Evolutionary conservation across 2,113 vertebrate genomes (phyloP).

Genomic region (Austrofundulus limnaeus): DNA sequence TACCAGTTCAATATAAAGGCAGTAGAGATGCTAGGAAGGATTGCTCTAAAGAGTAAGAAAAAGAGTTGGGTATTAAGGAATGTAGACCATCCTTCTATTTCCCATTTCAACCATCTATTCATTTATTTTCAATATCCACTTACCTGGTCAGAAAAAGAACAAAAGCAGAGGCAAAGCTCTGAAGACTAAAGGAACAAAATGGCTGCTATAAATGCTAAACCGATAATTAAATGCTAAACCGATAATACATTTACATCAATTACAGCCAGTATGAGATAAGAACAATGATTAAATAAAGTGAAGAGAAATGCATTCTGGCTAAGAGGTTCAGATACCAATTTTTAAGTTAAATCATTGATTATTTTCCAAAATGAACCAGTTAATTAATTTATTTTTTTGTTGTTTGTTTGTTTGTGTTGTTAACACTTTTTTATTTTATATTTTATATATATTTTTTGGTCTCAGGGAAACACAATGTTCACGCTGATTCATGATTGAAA

Average conservation of each 20-base stretch:
- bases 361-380: too few relatives aligned
- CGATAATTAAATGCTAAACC: too few relatives aligned
- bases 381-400: too few relatives aligned
- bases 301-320: not conserved
- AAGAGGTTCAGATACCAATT: too few relatives aligned
- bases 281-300: not conserved
- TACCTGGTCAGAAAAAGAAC: not conserved
- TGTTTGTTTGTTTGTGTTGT: too few relatives aligned
- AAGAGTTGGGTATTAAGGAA: not conserved
- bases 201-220: not conserved
- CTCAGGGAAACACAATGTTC: too few relatives aligned
- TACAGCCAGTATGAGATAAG: not conserved
- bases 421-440: too few relatives aligned
- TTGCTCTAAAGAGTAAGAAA: slow-evolving; percentile 31
- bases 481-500: too few relatives aligned
- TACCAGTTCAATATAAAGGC: slow-evolving; percentile 40
- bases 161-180: not conserved
- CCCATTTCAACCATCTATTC: slow-evolving; percentile 15
- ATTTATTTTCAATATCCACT: slow-evolving; percentile 11
- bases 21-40: slow-evolving; percentile 41
- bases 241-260: too few relatives aligned
- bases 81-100: slow-evolving; percentile 27
- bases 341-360: too few relatives aligned
- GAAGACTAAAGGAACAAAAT: not conserved
- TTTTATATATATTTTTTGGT: too few relatives aligned